Evolutionary conservation across 2,888 invertebrate genomes (phyloP).

Genomic region (Erpobdella octoculata): DNA sequence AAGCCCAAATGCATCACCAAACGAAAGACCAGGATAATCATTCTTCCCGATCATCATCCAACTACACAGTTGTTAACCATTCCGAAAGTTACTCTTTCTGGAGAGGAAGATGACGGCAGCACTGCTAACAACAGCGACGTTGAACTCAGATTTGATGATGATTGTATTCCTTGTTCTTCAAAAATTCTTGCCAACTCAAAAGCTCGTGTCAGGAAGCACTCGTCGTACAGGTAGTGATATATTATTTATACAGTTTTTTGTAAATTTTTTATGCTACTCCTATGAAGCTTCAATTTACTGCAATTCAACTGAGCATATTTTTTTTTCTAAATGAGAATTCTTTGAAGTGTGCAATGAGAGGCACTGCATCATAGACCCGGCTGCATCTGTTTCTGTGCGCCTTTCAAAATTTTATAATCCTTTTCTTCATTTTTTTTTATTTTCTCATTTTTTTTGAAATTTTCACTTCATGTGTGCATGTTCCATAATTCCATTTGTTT

Average conservation of each 20-base stretch:
- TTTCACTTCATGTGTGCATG: too few relatives aligned
- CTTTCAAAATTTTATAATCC: too few relatives aligned
- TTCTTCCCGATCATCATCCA: not conserved
- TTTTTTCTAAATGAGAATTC: not conserved
- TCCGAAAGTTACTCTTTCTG: not conserved
- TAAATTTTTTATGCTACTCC: not conserved
- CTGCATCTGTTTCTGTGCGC: too few relatives aligned
- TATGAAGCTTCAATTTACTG: not conserved
- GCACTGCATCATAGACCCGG: too few relatives aligned
- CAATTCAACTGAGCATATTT: not conserved
- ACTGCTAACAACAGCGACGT: not conserved
- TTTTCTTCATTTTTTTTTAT: too few relatives aligned
- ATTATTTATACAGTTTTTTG: not conserved
- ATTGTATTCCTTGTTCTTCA: not conserved
- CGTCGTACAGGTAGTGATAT: not conserved
- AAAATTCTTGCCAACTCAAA: not conserved
- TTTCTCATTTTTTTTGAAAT: too few relatives aligned
- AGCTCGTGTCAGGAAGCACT: conserved; percentile 8
- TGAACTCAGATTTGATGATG: not conserved
- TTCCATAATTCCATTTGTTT: too few relatives aligned
- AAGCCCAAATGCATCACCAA: too few relatives aligned
- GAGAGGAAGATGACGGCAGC: not conserved
- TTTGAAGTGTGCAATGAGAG: too few relatives aligned
- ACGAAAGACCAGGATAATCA: not conserved
- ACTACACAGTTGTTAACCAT: not conserved